These are phyloP conservation scores for Sphaeramia orbicularis DNA, from an alignment of 2,797 vertebrate species.

Conservation along the genomic window DNA sequence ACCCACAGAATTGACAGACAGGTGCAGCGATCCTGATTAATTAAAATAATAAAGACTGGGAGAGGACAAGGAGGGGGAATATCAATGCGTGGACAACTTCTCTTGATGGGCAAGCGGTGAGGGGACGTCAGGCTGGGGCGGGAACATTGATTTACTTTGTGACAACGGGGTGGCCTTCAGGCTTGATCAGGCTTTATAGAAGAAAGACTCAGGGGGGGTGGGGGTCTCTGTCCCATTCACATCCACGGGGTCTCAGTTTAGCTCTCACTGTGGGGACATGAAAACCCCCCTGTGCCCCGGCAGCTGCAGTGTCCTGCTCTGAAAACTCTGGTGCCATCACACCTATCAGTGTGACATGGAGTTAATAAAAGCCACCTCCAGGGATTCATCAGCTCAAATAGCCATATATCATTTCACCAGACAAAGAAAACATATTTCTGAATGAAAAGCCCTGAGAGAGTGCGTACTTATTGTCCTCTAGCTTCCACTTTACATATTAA, in stretches of 20 bases:
- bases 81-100: conserved; percentile 67
- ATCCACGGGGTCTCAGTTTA: conserved; percentile 56
- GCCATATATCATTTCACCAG: conserved; percentile 74
- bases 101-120: conserved; percentile 67
- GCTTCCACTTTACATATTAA: conserved; percentile 52
- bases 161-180: conserved; percentile 75
- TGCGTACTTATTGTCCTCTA: conserved; percentile 45
- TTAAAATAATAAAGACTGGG: conserved; percentile 83
- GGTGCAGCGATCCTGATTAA: conserved; percentile 84
- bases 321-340: conserved; percentile 62
- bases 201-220: conserved; percentile 34
- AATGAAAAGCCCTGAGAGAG: conserved; percentile 77
- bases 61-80: conserved; percentile 55
- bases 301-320: conserved; percentile 66
- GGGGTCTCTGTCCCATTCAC: conserved; percentile 44
- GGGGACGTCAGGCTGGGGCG: conserved; percentile 55
- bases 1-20: conserved; percentile 81
- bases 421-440: conserved; percentile 71
- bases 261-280: conserved; percentile 50
- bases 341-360: conserved; percentile 75
- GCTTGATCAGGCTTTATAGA: conserved; percentile 55
- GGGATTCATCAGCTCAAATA: conserved; percentile 81
- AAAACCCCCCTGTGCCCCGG: conserved; percentile 51
- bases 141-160: conserved; percentile 77
- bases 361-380: conserved; percentile 79